phyloP scores from a whole-genome alignment of 2,113 vertebrate genomes.

The Pygoscelis adeliae region DNA sequence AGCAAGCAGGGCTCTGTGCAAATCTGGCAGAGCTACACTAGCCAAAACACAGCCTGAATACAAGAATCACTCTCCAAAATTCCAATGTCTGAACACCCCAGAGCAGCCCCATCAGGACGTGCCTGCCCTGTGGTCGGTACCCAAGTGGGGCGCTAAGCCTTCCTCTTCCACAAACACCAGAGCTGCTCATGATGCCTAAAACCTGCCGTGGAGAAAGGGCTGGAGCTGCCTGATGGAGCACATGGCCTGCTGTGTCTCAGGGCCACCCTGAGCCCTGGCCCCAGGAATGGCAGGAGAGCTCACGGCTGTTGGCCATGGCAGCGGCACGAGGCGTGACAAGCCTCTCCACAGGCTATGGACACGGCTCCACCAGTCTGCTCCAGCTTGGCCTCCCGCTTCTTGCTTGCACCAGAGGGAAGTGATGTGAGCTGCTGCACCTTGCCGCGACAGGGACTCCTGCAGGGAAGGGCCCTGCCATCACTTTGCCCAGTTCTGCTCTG shows the following conservation, averaged over 20 bases:
- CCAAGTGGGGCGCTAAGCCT: neutral
- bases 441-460: rapidly evolving
- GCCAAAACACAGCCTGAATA: neutral
- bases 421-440: neutral
- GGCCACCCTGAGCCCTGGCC: too few species aligned
- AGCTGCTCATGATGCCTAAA: neutral
- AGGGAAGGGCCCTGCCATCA: neutral
- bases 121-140: rapidly evolving
- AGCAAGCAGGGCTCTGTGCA: rapidly evolving
- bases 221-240: neutral
- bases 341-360: neutral
- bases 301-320: neutral
- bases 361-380: neutral
- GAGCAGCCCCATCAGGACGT: neutral
- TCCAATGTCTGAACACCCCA: too few species aligned
- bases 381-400: neutral
- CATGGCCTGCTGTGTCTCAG: rapidly evolving
- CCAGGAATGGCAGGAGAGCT: neutral
- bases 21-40: neutral
- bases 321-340: rapidly evolving
- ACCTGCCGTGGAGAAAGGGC: rapidly evolving
- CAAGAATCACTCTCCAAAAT: neutral
- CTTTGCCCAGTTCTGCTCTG: neutral
- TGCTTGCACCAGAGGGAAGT: rapidly evolving
- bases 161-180: neutral